Evolutionary conservation across 2,888 invertebrate species (phyloP), one percentile per base, ranked within the genome.

Genomic region (Anaspis maculata): DNA sequence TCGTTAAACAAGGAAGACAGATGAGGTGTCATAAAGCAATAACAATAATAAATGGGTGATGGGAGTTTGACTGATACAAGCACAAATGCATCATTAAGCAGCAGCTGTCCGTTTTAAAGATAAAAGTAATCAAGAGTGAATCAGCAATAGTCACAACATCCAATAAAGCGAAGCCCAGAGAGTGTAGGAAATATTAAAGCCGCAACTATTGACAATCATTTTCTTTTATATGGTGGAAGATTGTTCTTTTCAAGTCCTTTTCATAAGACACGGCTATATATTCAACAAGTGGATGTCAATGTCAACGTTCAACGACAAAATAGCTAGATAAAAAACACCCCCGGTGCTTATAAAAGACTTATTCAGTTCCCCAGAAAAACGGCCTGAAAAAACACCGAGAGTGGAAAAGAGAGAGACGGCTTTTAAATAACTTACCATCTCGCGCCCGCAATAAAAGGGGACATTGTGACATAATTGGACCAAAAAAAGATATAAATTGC

Each of bases 311-410:
- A 62, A 46, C 59, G 61, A 62, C 62, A 61, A 64, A 64, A 61
- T 64, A 61, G 60, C 61, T 58, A 58, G 62, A 64, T 64, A 64
- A 63, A 64, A 63, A 64, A 61, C 61, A 60, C 62, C 64, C 63
- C 55, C 57, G 57, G 54, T 56, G 58, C 56, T 62, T 58, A 59
- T 61, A 62, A 62, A 62, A 62, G 60, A 58, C 56, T 56, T 55
- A 53, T 49, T 51, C 51, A 49, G 46, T 48, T 44, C 52, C 53
- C 54, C 53, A 46, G 42, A 39, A 46, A 51, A 49, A n/a, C n/a
- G 47, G n/a, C n/a, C n/a, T n/a, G n/a, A n/a, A n/a, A n/a, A n/a
- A n/a, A n/a, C n/a, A 35, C 34, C 34, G 38, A 27, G 41, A 51
- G 52, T 51, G 49, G 51, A 49, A 56, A 47, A 51, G 49, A 49